Percentiles rank a stretch among this genome's conserved stretches.
These are phyloP conservation scores for Pseudolaguvia tuberculata DNA, from an alignment of 2,113 vertebrate species.

Conservation along the genomic window DNA sequence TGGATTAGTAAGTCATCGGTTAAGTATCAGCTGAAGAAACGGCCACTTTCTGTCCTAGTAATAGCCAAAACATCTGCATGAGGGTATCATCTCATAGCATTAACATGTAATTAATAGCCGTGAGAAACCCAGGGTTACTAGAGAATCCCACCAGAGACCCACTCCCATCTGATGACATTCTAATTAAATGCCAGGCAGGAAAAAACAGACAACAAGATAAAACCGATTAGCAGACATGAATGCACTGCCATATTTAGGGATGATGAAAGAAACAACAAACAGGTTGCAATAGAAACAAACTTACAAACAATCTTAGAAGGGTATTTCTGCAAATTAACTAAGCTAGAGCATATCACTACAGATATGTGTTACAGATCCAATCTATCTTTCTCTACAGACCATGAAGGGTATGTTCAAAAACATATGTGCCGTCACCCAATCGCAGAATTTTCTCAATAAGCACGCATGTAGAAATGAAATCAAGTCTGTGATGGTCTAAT, in stretches of 20 bases:
- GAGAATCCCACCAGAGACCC: conserved; percentile 31
- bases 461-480: conserved; percentile 16
- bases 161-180: conserved; percentile 40
- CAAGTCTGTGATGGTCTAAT: not conserved
- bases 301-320: not conserved
- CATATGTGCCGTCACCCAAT: not conserved
- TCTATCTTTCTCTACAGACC: conserved; percentile 17
- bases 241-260: conserved; percentile 29
- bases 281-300: conserved; percentile 5
- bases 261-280: conserved; percentile 42
- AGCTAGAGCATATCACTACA: conserved; percentile 23
- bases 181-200: conserved; percentile 57
- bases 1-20: conserved; percentile 27
- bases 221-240: conserved; percentile 58
- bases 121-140: conserved; percentile 28
- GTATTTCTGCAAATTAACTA: conserved; percentile 27
- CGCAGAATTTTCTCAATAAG: conserved; percentile 17
- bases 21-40: conserved; percentile 3
- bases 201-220: conserved; percentile 54
- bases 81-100: conserved; percentile 8
- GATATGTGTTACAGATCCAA: conserved; percentile 21
- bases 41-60: conserved; percentile 15
- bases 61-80: conserved; percentile 7
- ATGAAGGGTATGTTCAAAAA: conserved; percentile 18
- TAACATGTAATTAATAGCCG: conserved; percentile 24